These are phyloP conservation scores for Ichneumon xanthorius DNA, from an alignment of 2,888 invertebrate species.

Conservation along the genomic window DNA sequence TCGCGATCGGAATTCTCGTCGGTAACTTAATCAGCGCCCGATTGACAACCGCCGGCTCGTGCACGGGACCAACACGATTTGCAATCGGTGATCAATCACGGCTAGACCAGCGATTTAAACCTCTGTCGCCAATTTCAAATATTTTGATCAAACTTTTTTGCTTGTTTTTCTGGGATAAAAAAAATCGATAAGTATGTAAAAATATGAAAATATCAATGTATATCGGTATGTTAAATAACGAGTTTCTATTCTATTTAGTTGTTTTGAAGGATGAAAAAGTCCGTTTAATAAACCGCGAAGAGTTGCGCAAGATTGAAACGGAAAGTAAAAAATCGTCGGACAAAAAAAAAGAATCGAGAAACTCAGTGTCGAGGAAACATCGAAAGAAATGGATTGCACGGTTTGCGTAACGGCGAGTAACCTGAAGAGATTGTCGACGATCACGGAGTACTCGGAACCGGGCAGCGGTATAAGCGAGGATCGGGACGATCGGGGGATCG, in stretches of 20 bases:
- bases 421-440: constrained; percentile 78
- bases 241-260: neutral
- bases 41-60: neutral
- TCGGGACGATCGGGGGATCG: constrained; percentile 66
- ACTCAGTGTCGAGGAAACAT: neutral
- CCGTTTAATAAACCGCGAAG: neutral
- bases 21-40: constrained; percentile 7
- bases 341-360: neutral
- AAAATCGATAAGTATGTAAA: too few relatives aligned
- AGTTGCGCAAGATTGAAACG: neutral
- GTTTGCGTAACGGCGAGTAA: constrained; percentile 73
- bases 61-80: neutral
- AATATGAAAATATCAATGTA: neutral
- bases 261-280: neutral
- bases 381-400: constrained; percentile 73
- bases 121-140: neutral
- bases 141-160: neutral
- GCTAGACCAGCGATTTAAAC: neutral
- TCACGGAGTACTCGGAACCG: constrained; percentile 77
- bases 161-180: too few relatives aligned
- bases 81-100: neutral
- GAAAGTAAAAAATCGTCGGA: neutral
- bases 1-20: constrained; percentile 19
- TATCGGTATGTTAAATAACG: neutral
- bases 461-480: constrained; percentile 65